Conservation (phyloP, 2,797 vertebrate species). For the Australoheros facetus region DNA sequence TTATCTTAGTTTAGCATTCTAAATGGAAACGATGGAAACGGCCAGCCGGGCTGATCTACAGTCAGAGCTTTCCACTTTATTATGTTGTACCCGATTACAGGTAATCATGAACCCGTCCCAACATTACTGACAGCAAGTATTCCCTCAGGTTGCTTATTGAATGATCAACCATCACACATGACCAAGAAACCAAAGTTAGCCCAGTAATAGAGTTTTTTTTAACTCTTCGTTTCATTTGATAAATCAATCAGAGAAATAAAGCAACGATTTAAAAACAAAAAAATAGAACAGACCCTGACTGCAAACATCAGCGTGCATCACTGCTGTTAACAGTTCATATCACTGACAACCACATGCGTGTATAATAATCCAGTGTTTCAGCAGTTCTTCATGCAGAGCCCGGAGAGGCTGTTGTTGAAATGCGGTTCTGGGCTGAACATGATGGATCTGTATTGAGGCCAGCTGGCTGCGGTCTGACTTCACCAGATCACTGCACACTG, state of each 20-base stretch:
- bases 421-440: not conserved
- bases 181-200: not conserved
- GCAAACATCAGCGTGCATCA: not conserved
- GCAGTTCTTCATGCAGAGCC: conserved; percentile 5
- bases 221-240: not conserved
- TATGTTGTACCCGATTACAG: not conserved
- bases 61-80: not conserved
- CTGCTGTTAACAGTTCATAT: not conserved
- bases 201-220: not conserved
- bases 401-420: conserved; percentile 6
- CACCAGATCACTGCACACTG: not conserved
- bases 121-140: not conserved
- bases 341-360: not conserved
- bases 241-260: not conserved
- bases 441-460: conserved; percentile 7
- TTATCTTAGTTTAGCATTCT: not conserved
- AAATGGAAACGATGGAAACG: not conserved
- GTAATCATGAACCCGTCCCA: not conserved
- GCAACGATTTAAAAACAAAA: no score
- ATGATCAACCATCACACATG: not conserved
- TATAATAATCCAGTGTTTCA: conserved; percentile 9
- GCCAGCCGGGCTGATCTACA: not conserved
- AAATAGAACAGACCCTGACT: not conserved
- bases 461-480: not conserved
- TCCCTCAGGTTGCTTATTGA: not conserved